phyloP scores from a whole-genome alignment of 1,140 invertebrate genomes.

The Mactra quadrangularis region DNA sequence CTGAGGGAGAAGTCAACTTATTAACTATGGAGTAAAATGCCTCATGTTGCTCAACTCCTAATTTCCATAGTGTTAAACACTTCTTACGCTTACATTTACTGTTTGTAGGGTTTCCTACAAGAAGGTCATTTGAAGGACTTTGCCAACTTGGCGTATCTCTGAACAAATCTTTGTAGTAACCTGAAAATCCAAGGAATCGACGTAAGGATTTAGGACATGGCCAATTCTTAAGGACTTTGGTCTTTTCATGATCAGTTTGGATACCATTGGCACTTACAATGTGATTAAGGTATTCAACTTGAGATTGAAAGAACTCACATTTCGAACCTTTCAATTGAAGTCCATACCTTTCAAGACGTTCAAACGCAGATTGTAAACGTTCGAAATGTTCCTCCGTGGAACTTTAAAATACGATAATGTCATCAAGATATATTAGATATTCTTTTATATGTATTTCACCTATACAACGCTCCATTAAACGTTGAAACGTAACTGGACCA shows the following conservation, averaged over 20 bases:
- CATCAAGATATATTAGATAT: constrained; percentile 37
- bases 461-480: constrained; percentile 30
- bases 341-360: constrained; percentile 57
- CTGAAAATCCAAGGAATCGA: constrained; percentile 84
- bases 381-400: not conserved
- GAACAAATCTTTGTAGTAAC: constrained; percentile 82
- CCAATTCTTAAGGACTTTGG: constrained; percentile 77
- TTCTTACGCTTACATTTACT: constrained; percentile 1
- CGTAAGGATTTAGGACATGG: constrained; percentile 78
- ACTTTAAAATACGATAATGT: not conserved
- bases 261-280: constrained; percentile 65
- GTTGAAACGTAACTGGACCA: constrained; percentile 40
- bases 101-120: constrained; percentile 19
- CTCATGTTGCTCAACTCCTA: constrained; percentile 15
- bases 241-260: constrained; percentile 81
- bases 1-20: constrained; percentile 47
- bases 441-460: constrained; percentile 32
- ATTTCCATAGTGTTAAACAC: not conserved
- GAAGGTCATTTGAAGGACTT: constrained; percentile 72
- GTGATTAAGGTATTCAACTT: constrained; percentile 64
- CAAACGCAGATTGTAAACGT: constrained; percentile 67
- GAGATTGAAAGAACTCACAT: constrained; percentile 80
- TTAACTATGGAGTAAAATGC: constrained; percentile 62
- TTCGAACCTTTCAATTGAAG: constrained; percentile 76
- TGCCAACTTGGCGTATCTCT: constrained; percentile 74